Evolutionary conservation across 1,140 invertebrate species (phyloP).

Genomic region (Melitaea cinxia): DNA sequence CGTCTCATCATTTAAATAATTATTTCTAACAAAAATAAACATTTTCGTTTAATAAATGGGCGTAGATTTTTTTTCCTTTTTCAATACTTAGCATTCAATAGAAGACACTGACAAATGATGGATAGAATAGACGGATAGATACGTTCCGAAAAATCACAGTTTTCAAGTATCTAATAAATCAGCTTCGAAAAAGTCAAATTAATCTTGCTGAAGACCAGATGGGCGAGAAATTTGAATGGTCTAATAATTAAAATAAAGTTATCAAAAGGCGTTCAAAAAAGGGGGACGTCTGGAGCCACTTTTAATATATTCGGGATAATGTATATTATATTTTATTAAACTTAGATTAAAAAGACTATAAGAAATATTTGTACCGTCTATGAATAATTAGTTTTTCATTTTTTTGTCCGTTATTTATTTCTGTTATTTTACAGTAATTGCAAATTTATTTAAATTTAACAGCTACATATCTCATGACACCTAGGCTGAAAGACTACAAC

Average conservation of each 20-base stretch:
- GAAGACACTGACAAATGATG: conserved; percentile 35
- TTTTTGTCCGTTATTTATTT: too few relatives aligned
- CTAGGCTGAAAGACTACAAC: too few relatives aligned
- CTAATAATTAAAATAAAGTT: conserved; percentile 15
- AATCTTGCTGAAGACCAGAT: conserved; percentile 27
- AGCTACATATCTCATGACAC: too few relatives aligned
- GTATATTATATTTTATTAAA: neutral
- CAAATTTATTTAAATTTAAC: too few relatives aligned
- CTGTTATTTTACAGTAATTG: too few relatives aligned
- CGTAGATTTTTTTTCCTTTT: neutral
- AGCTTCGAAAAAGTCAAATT: conserved; percentile 36
- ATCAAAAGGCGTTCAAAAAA: conserved; percentile 3
- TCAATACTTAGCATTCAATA: neutral
- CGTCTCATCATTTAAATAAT: too few relatives aligned
- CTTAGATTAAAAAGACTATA: neutral
- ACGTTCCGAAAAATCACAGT: conserved; percentile 26
- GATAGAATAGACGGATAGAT: conserved; percentile 14
- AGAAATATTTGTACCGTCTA: too few relatives aligned
- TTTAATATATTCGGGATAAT: neutral
- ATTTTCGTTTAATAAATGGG: too few relatives aligned
- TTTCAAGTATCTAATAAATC: conserved; percentile 35
- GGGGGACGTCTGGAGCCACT: neutral
- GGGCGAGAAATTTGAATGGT: conserved; percentile 25
- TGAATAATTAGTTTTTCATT: too few relatives aligned
- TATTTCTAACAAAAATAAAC: too few relatives aligned